Base-by-base conservation (phyloP, 1,140 invertebrate species). In the Euwallacea similis region DNA sequence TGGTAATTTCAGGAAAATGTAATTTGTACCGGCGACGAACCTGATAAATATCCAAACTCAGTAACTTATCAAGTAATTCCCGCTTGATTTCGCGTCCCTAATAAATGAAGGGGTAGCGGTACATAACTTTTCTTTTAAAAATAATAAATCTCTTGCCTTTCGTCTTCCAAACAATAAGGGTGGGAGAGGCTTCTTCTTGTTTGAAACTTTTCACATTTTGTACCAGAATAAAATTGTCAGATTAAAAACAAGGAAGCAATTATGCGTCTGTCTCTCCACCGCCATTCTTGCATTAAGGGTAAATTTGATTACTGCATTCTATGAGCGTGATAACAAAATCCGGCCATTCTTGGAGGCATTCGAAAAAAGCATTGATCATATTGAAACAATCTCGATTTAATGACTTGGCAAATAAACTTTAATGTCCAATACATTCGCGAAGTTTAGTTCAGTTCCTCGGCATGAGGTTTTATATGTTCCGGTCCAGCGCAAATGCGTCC, bases 11-110 rank as follows among this genome's bases (percentile, higher is more conserved):
- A 74, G 72, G 68, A 72, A 76, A 71, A 71, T 74, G 74, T 76
- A 78, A 78, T 78, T 78, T 76, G 75, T 75, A 75, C 73, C 73
- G 74, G 69, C 75, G 68, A 76, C 75, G 71, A 76, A 73, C 73
- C 72, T 74, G 75, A 76, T 76, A 76, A 76, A 76, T 76, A 75
- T 72, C 69, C 73, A 46, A 73, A 73, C 66, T 74, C 73, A 43
- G 70, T 56, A 72, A 74, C 68, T 74, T 74, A 74, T 74, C 70
- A 74, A 66, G 68, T 61, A 69, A 72, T 72, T 71, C 70, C 66
- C 69, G 61, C 46, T 64, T 71, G 62, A 74, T 68, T 72, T 61
- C 69, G 69, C 62, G 13, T 59, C 69, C 69, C 56, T 71, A 71
- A 71, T 71, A 21, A 71, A 71, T 71, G 47, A 53, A 58, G 62